phyloP scores from a whole-genome alignment of 2,797 vertebrate species.

The Diplodus sargus region DNA sequence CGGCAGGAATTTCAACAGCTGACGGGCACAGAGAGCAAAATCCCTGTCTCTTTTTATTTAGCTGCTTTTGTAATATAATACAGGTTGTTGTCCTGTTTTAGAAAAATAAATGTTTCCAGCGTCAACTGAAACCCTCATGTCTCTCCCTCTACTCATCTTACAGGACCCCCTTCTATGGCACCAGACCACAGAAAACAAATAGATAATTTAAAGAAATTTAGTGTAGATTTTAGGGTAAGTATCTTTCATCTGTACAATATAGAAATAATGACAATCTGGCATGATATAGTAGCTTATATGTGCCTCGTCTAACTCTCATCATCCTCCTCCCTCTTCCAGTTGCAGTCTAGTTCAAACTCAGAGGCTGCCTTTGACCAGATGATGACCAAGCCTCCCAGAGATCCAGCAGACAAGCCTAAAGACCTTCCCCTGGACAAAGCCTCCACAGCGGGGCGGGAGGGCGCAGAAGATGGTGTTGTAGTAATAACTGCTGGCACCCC shows the following conservation, averaged over 20 bases:
- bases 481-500: conserved; percentile 53
- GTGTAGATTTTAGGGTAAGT: conserved; percentile 99
- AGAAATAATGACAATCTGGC: conserved; percentile 1
- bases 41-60: too few relatives aligned
- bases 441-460: conserved; percentile 72
- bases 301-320: background rate
- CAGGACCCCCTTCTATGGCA: conserved; percentile 92
- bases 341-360: conserved; percentile 94
- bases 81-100: too few relatives aligned
- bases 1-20: too few relatives aligned
- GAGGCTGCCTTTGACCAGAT: conserved; percentile 92
- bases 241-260: background rate
- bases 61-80: too few relatives aligned
- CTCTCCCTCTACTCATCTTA: conserved; percentile 36
- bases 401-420: conserved; percentile 92
- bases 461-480: conserved; percentile 58
- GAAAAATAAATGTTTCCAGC: too few relatives aligned
- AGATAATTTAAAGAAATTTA: conserved; percentile 99
- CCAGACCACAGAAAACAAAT: conserved; percentile 98
- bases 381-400: conserved; percentile 90
- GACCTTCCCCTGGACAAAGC: conserved; percentile 91
- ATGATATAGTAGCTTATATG: background rate
- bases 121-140: background rate
- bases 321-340: conserved; percentile 79
- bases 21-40: too few relatives aligned